Evolutionary conservation across 2,797 vertebrate species (phyloP).

Genomic region (Oreochromis grahami): DNA sequence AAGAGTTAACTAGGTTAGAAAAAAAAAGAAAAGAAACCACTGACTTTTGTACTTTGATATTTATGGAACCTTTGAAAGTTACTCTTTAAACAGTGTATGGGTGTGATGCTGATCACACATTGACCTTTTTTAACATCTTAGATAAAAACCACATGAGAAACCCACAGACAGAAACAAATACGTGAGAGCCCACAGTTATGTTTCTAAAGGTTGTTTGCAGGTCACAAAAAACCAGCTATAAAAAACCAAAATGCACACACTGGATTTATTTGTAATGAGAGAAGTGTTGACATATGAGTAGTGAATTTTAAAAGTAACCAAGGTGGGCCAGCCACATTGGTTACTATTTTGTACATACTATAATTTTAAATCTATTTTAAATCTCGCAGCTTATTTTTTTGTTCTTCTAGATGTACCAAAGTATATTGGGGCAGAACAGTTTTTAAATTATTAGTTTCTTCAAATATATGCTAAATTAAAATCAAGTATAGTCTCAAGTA

Average conservation of each 20-base stretch:
- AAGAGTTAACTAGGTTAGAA: background rate
- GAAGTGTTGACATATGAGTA: background rate
- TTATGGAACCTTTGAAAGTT: background rate
- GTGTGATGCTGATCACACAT: background rate
- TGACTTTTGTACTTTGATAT: background rate
- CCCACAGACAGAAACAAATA: background rate
- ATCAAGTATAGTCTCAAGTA: background rate
- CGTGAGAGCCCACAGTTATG: background rate
- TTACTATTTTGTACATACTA: background rate
- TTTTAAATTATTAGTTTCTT: background rate
- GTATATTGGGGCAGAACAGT: background rate
- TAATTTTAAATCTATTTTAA: background rate
- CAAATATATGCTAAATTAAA: background rate
- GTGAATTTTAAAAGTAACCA: background rate
- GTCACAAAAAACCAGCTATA: background rate
- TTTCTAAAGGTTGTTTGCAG: background rate
- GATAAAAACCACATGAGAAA: background rate
- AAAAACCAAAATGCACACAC: background rate
- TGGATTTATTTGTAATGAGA: background rate
- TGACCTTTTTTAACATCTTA: background rate
- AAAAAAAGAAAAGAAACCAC: background rate
- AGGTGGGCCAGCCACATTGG: background rate
- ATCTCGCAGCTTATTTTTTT: background rate
- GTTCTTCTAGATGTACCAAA: background rate
- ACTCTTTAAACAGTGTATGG: background rate